A percentile compares a stretch with the other conserved stretches of the same genome.
These are phyloP conservation scores for Sebastes paucispinis DNA, from an alignment of 2,797 vertebrate species.

Conservation along the genomic window DNA sequence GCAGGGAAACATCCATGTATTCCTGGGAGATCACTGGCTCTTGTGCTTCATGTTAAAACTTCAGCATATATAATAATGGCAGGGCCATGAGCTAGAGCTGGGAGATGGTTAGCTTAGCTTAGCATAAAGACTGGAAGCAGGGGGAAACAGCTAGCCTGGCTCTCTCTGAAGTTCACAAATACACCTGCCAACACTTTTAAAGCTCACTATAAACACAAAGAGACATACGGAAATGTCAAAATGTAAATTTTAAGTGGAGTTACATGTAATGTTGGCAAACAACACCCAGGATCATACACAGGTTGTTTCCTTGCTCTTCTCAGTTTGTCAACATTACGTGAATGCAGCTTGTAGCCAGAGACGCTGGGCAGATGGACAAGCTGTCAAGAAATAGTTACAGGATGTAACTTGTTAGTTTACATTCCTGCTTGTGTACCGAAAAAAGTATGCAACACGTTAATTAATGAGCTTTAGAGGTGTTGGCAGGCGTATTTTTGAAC, in stretches of 20 bases:
- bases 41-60: constrained; percentile 1
- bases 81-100: not conserved
- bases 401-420: not conserved
- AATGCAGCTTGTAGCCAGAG: not conserved
- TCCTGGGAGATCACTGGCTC: not conserved
- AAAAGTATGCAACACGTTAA: not conserved
- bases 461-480: not conserved
- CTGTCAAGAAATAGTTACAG: not conserved
- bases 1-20: not conserved
- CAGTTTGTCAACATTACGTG: not conserved
- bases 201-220: not conserved
- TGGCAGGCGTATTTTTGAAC: not conserved
- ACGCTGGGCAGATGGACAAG: not conserved
- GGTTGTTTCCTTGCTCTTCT: not conserved
- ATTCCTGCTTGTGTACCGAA: not conserved
- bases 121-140: not conserved
- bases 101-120: not conserved
- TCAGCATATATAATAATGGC: not conserved
- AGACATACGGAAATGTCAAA: not conserved
- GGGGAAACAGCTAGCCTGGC: not conserved
- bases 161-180: not conserved
- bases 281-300: not conserved
- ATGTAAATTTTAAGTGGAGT: not conserved
- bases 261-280: not conserved
- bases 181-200: not conserved